phyloP scores from a whole-genome alignment of 2,797 vertebrate species.

The Choloepus didactylus region DNA sequence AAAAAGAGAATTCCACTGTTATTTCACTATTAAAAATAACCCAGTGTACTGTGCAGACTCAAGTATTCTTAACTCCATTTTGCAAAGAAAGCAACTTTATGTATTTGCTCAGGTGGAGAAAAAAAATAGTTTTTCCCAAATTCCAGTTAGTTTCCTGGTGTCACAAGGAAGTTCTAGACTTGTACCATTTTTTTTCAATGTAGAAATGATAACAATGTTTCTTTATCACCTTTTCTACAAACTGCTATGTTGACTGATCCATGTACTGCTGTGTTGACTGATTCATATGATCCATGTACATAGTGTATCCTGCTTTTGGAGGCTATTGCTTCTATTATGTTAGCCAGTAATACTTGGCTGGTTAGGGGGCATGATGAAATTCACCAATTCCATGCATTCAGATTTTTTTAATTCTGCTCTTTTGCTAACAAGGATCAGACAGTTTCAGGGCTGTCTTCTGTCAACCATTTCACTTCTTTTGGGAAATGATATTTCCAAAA shows the following conservation, averaged over 20 bases:
- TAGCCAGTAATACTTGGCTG: background rate
- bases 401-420: background rate
- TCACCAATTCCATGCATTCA: background rate
- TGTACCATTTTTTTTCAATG: background rate
- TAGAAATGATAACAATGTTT: background rate
- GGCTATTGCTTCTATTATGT: background rate
- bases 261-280: background rate
- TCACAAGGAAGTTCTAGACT: background rate
- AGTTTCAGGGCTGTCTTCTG: background rate
- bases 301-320: background rate
- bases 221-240: background rate
- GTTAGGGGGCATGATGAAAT: background rate
- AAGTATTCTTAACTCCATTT: background rate
- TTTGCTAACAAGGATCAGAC: background rate
- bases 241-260: background rate
- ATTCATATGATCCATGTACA: background rate
- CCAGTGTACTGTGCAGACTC: background rate
- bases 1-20: background rate
- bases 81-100: background rate
- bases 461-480: background rate
- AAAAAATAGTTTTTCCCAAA: background rate
- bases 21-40: background rate
- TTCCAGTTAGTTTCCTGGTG: background rate
- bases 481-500: background rate
- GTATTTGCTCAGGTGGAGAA: background rate